These are phyloP conservation scores for Lordiphosa stackelbergi DNA, from an alignment of 1,140 invertebrate species.

Conservation along the genomic window DNA sequence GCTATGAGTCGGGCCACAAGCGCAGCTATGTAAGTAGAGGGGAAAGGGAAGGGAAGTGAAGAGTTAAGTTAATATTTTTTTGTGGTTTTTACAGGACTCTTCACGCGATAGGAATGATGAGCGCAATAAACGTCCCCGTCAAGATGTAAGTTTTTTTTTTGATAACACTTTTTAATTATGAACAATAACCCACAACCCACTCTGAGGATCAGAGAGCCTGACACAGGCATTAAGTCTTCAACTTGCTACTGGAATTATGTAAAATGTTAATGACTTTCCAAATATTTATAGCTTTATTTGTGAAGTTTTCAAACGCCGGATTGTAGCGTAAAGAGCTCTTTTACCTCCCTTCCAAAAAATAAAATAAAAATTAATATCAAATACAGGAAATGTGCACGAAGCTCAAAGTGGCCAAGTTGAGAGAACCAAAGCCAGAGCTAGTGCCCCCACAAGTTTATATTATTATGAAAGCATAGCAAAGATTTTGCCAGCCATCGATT, in stretches of 20 bases:
- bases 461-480: constrained; percentile 16
- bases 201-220: too few species aligned
- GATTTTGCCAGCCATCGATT: constrained; percentile 34
- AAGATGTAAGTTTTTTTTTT: constrained; percentile 63
- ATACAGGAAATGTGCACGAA: constrained; percentile 29
- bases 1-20: constrained; percentile 57
- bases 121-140: constrained; percentile 62
- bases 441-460: constrained; percentile 33
- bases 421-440: constrained; percentile 42
- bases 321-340: constrained; percentile 54
- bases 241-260: too few species aligned
- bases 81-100: constrained; percentile 45
- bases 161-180: too few species aligned
- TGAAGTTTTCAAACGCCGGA: constrained; percentile 68
- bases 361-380: constrained; percentile 24
- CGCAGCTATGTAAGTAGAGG: constrained; percentile 55
- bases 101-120: constrained; percentile 70
- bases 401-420: constrained; percentile 43
- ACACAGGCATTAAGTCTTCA: too few species aligned
- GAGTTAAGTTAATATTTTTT: too few species aligned
- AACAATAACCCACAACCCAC: too few species aligned
- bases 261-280: constrained; percentile 51
- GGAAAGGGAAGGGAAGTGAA: too few species aligned
- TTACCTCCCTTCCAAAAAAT: constrained; percentile 20
- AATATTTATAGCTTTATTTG: constrained; percentile 72